Conservation (phyloP, 2,888 invertebrate genomes). For the Seladonia tumulorum region DNA sequence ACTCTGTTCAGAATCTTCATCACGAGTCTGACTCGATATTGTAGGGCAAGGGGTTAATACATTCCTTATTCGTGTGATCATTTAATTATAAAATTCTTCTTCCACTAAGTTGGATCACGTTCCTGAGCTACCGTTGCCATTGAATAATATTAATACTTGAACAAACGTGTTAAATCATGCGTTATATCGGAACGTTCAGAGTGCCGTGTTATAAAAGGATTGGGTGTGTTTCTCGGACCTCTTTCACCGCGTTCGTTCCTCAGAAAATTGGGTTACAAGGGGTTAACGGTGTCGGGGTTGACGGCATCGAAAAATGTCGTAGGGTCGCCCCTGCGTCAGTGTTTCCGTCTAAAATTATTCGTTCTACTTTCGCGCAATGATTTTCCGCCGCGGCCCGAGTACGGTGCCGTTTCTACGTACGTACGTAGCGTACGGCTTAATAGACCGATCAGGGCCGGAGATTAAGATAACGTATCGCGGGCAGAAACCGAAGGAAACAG, state of each 20-base stretch:
- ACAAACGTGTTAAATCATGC: neutral
- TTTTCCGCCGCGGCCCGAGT: neutral
- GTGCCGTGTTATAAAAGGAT: neutral
- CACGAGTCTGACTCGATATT: no score
- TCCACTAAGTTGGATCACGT: no score
- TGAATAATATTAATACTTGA: neutral
- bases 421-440: neutral
- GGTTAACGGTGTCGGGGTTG: neutral
- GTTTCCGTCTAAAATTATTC: neutral
- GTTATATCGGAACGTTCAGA: neutral
- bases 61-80: no score
- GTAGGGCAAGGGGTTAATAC: no score
- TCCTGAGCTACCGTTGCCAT: neutral
- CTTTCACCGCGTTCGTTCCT: neutral
- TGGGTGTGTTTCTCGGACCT: neutral
- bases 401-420: neutral
- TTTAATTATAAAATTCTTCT: no score
- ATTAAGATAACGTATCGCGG: neutral
- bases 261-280: neutral
- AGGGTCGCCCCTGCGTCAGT: neutral
- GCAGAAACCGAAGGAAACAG: conserved; percentile 1
- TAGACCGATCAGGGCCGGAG: neutral
- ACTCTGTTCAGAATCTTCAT: no score
- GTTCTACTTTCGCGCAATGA: conserved; percentile 5
- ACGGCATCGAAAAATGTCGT: neutral